Evolutionary conservation across 2,113 vertebrate species (phyloP), one percentile per base, ranked within the genome.

Genomic region (Anolis carolinensis): DNA sequence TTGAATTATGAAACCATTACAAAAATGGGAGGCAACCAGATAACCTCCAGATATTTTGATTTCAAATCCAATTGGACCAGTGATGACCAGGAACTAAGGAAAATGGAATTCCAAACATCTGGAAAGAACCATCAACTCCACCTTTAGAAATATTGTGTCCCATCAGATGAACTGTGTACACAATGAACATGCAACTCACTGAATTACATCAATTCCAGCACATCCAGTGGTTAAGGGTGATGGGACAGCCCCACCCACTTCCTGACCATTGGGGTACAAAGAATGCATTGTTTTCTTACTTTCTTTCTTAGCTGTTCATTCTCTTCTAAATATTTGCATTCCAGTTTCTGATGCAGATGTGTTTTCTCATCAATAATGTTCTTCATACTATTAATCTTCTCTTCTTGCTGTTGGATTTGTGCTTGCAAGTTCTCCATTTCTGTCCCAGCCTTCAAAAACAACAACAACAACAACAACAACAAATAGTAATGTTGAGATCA

Each of bases 401-500:
- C 62, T 67, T 84, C 74, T 16, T 68, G 73, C 9, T 32, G 5
- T 77, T 50, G 67, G 30, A 52, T 27, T 30, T 72, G 34, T 27
- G 18, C 27, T 27, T 39, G 50, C 34, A 79, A 68, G 34, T 71
- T 79, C 18, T 79, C 63, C 67, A 62, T 52, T 55, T 86, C 84
- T 71, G 25, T 34, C 4, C 39, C 70, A 83, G 74, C 88, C 77
- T 27, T 84, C 5, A 68, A 20, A 84, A 91, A 75, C 78, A 89
- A 39, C n/a, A 86, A 44, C 39, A 44, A n/a, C n/a, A n/a, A n/a
- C n/a, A 44, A 44, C 39, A 44, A 44, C 39, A 44, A 44, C 5
- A 44, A 7, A 89, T 89, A 79, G 52, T 30, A 81, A 76, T 32
- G 73, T 50, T 88, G 74, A 90, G 67, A 72, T 39, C 34, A 74